A percentile compares a stretch with the other conserved stretches of the same genome.
Conservation (phyloP, 2,113 vertebrate genomes). For the Electrona antarctica region DNA sequence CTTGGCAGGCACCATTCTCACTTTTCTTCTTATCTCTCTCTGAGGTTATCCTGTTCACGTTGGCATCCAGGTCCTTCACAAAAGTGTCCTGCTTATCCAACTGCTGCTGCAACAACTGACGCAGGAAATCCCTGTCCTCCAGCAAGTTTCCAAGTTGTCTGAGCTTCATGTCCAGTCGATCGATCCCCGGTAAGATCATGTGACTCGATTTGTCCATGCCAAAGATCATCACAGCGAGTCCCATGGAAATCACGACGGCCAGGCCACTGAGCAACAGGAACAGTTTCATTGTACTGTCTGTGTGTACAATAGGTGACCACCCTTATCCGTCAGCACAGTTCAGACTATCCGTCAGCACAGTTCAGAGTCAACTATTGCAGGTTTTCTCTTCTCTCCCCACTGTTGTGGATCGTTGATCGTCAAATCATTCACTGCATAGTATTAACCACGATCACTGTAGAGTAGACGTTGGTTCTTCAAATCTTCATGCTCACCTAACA, state of each 20-base stretch:
- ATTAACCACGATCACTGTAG: too few relatives aligned
- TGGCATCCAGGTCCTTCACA: fast-evolving
- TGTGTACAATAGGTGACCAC: too few relatives aligned
- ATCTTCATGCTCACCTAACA: too few relatives aligned
- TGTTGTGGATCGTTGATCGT: too few relatives aligned
- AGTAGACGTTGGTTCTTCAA: too few relatives aligned
- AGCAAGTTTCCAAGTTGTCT: fast-evolving
- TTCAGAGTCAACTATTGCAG: too few relatives aligned
- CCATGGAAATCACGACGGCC: neutral
- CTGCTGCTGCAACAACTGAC: fast-evolving
- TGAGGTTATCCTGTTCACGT: neutral
- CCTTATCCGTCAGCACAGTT: too few relatives aligned
- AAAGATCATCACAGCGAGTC: neutral
- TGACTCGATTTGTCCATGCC: neutral
- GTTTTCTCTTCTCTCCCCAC: too few relatives aligned
- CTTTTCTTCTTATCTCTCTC: neutral
- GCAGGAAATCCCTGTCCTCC: fast-evolving
- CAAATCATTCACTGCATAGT: too few relatives aligned
- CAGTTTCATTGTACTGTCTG: constrained; percentile 17
- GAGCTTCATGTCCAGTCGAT: fast-evolving
- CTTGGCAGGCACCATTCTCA: neutral
- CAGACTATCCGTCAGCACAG: too few relatives aligned
- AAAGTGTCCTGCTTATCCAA: fast-evolving
- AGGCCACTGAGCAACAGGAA: neutral
- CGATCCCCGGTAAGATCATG: fast-evolving